Percentiles rank a stretch among this genome's conserved stretches.
Evolutionary conservation across 2,888 invertebrate species (phyloP).

Genomic region (Alsophila aescularia): DNA sequence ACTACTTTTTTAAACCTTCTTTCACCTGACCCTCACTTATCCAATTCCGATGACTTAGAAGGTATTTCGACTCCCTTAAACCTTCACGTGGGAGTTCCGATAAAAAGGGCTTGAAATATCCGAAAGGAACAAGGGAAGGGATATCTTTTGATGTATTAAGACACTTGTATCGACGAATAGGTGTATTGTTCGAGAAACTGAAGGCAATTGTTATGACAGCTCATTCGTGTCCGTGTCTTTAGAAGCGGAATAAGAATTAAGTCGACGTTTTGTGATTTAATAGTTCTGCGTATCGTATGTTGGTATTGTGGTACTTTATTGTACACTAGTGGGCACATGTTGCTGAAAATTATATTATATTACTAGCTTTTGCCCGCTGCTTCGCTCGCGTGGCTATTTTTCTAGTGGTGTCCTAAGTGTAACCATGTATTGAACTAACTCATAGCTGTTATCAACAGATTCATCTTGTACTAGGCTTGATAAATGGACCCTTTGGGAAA

Average conservation of each 20-base stretch:
- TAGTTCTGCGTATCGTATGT: too few relatives aligned
- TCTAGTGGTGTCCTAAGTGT: too few relatives aligned
- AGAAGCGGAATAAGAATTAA: background rate
- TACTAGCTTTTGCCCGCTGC: too few relatives aligned
- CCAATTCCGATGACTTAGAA: constrained; percentile 8
- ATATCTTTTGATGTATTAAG: constrained; percentile 13
- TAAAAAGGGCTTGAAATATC: constrained; percentile 1
- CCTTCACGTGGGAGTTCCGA: background rate
- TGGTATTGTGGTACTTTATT: too few relatives aligned
- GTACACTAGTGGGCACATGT: too few relatives aligned
- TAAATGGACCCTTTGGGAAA: too few relatives aligned
- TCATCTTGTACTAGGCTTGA: too few relatives aligned
- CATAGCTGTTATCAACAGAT: too few relatives aligned
- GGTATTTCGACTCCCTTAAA: background rate
- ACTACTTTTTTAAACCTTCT: background rate
- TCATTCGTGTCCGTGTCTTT: background rate
- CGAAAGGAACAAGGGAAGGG: constrained; percentile 4
- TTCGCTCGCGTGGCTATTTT: too few relatives aligned
- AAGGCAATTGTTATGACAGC: background rate
- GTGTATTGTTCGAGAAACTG: constrained; percentile 1
- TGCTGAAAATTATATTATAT: too few relatives aligned
- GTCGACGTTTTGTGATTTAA: background rate
- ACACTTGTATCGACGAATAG: constrained; percentile 12
- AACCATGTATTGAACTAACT: too few relatives aligned
- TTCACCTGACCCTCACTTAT: background rate